A percentile compares a stretch with the other conserved stretches of the same genome.
phyloP scores from a whole-genome alignment of 2,113 vertebrate genomes.

The Circaetus cinerascens region DNA sequence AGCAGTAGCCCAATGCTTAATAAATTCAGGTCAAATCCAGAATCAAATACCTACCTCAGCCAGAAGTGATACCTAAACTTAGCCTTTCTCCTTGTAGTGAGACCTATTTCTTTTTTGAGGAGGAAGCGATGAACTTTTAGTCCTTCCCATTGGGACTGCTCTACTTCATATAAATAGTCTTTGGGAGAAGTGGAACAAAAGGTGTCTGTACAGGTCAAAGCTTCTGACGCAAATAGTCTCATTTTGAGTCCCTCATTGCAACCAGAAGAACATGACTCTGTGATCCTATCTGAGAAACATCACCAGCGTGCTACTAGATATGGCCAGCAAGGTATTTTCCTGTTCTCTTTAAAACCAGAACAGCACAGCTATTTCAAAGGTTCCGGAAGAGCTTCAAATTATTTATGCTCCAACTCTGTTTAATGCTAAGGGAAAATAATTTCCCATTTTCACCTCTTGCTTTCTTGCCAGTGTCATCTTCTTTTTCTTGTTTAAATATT shows the following conservation, averaged over 20 bases:
- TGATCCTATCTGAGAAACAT: neutral
- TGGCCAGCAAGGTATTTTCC: neutral
- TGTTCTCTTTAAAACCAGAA: neutral
- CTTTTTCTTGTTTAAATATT: neutral
- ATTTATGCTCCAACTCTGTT: neutral
- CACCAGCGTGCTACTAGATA: neutral
- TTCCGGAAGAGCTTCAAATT: neutral
- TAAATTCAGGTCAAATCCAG: neutral
- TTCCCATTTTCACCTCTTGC: neutral
- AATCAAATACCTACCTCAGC: neutral
- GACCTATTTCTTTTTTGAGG: neutral
- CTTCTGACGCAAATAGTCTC: neutral
- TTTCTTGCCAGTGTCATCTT: neutral
- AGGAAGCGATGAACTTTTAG: neutral
- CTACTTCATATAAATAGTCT: neutral
- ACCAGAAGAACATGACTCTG: neutral
- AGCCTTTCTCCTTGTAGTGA: neutral
- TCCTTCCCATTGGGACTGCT: neutral
- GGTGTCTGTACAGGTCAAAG: neutral
- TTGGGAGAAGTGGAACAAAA: neutral
- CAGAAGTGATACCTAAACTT: neutral
- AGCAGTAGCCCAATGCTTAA: neutral
- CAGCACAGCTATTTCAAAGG: neutral
- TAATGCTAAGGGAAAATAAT: neutral
- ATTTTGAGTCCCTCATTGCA: neutral